These are phyloP conservation scores for Kryptolebias ocellatus DNA, from an alignment of 2,797 vertebrate genomes.

Conservation along the genomic window DNA sequence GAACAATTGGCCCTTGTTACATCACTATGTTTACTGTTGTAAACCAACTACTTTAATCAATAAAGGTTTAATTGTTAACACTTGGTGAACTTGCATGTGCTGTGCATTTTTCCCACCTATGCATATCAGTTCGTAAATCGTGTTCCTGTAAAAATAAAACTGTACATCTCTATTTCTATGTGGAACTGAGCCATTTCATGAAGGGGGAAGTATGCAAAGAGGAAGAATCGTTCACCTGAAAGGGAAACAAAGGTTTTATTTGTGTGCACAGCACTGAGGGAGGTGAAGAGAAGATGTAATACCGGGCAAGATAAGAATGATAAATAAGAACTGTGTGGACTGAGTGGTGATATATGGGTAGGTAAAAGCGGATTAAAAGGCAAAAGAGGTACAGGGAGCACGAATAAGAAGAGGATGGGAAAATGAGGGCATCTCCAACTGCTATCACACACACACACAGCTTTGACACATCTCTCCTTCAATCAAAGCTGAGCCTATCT, in stretches of 20 bases:
- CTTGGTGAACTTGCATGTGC: not conserved
- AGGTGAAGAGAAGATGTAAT: conserved; percentile 29
- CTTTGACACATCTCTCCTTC: conserved; percentile 43
- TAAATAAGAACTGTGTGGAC: conserved; percentile 25
- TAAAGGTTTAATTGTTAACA: conserved; percentile 2
- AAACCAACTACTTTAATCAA: conserved; percentile 5
- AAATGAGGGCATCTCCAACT: conserved; percentile 30
- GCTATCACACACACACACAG: conserved; percentile 21
- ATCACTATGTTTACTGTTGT: not conserved
- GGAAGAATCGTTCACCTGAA: conserved; percentile 47
- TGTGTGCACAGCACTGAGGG: conserved; percentile 8
- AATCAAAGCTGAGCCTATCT: conserved; percentile 51
- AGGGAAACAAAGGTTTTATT: conserved; percentile 20
- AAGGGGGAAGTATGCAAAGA: conserved; percentile 48
- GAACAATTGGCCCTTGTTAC: conserved; percentile 2
- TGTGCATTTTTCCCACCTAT: not conserved
- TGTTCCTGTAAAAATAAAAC: not conserved
- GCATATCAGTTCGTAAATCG: not conserved
- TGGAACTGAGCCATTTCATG: conserved; percentile 15
- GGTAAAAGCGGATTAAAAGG: conserved; percentile 46
- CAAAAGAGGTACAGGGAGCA: conserved; percentile 27
- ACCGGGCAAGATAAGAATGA: conserved; percentile 35
- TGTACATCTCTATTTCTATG: conserved; percentile 9
- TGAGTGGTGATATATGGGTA: conserved; percentile 24
- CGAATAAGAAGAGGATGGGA: conserved; percentile 12